phyloP scores from a whole-genome alignment of 2,888 invertebrate species.

The Chloromyia formosa region DNA sequence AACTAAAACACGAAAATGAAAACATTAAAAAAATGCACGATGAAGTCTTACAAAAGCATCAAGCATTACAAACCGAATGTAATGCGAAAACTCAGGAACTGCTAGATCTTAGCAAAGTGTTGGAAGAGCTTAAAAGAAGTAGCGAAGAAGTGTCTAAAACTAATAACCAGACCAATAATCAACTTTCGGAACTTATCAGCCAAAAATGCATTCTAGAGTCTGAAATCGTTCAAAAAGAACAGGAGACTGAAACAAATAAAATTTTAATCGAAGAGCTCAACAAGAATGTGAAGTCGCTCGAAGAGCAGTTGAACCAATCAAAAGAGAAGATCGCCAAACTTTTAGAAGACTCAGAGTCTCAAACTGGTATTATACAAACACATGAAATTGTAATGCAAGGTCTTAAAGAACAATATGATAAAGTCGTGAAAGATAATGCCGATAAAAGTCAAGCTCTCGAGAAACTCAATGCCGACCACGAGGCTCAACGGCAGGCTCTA shows the following conservation, averaged over 20 bases:
- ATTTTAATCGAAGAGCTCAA: constrained; percentile 54
- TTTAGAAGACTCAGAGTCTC: not conserved
- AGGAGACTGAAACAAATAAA: constrained; percentile 29
- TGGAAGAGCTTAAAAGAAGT: constrained; percentile 53
- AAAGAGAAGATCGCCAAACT: not conserved
- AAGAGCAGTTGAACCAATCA: constrained; percentile 52
- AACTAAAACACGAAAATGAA: constrained; percentile 51
- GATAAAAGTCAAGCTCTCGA: not conserved
- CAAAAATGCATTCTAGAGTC: constrained; percentile 8
- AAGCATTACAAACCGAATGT: not conserved
- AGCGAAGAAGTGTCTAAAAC: constrained; percentile 14
- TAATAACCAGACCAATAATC: not conserved
- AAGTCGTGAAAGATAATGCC: not conserved
- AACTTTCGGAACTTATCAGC: constrained; percentile 1
- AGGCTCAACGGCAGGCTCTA: not conserved
- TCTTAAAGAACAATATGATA: constrained; percentile 6
- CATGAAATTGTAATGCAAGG: not conserved
- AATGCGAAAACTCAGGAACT: constrained; percentile 20
- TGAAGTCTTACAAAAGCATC: not conserved
- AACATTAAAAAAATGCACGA: not conserved
- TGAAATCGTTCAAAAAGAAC: constrained; percentile 25
- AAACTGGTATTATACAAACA: not conserved
- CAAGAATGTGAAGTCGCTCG: constrained; percentile 54
- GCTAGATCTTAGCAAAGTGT: constrained; percentile 50
- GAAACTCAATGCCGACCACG: not conserved